Base-by-base conservation (phyloP, 2,113 vertebrate species). In the Urocynchramus pylzowi region DNA sequence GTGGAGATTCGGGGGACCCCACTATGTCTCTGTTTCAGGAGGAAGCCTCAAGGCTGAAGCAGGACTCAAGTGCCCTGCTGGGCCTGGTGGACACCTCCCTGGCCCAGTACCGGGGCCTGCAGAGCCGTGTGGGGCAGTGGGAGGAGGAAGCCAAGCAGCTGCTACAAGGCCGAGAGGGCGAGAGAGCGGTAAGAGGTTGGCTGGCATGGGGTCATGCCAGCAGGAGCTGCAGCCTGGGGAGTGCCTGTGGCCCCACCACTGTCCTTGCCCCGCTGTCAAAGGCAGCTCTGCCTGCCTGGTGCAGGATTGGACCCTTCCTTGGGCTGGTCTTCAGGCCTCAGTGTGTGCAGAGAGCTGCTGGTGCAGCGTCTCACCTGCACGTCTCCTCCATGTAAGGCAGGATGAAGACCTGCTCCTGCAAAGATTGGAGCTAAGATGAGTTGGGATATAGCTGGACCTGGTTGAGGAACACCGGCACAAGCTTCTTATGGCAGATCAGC, bases 111-210 rank as follows among this genome's bases (percentile, higher is more conserved):
- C 92, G 57, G 59, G 92, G 6, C 12, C 89, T 97, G 80, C 97
- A 97, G 76, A 96, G 90, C 84, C 95, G 50, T 27, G 24, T 91
- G 2, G 92, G 80, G n/a, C 93, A 2, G 56, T 98, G 97, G 98
- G 97, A 98, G 56, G 97, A 96, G 59, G 97, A 98, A 54, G 96
- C 95, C 64, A 96, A 90, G 76, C 37, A 95, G 71, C 94, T 98
- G 54, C 87, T 98, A 22, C 93, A 9, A 57, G 93, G 69, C 9
- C 98, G 96, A 61, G 97, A 98, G 73, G 60, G 85, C 8, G 74
- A 96, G 79, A 96, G 92, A 95, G 90, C 33, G 97, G 98, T 98
- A 97, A 97, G 95, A 17, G 33, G 9, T 11, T 52, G 69, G 12
- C 80, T 49, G 37, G 22, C 2, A 4, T 27, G 16, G 49, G 11